phyloP scores from a whole-genome alignment of 2,113 vertebrate species.

The Bettongia penicillata region DNA sequence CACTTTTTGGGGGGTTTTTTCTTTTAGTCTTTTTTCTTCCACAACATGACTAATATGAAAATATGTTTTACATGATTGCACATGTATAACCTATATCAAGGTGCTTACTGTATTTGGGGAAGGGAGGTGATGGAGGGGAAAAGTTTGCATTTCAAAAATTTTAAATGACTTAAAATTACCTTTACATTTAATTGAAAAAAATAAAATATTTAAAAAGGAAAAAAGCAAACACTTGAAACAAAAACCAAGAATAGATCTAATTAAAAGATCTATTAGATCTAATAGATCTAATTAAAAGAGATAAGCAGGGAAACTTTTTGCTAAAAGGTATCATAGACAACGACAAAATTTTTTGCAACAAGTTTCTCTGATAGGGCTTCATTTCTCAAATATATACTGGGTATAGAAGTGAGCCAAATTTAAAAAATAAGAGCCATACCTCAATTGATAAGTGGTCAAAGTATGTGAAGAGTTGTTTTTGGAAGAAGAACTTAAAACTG shows the following conservation, averaged over 20 bases:
- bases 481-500: too few relatives aligned
- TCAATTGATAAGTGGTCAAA: too few relatives aligned
- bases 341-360: not conserved
- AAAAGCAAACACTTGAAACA: too few relatives aligned
- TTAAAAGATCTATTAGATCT: not conserved
- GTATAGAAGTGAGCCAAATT: too few relatives aligned
- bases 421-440: too few relatives aligned
- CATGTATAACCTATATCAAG: not conserved
- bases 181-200: not conserved
- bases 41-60: too few relatives aligned
- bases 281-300: not conserved
- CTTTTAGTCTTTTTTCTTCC: not conserved
- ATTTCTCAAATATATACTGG: not conserved
- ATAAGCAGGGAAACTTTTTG: not conserved
- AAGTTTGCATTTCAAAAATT: not conserved
- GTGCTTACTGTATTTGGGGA: not conserved
- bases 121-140: too few relatives aligned
- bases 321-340: not conserved
- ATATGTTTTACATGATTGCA: not conserved
- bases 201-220: not conserved
- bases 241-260: not conserved
- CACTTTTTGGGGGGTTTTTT: too few relatives aligned
- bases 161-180: not conserved
- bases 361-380: not conserved
- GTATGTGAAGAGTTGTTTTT: too few relatives aligned